Evolutionary conservation across 2,888 invertebrate species (phyloP).

Genomic region (Eristalinus sepulchralis): DNA sequence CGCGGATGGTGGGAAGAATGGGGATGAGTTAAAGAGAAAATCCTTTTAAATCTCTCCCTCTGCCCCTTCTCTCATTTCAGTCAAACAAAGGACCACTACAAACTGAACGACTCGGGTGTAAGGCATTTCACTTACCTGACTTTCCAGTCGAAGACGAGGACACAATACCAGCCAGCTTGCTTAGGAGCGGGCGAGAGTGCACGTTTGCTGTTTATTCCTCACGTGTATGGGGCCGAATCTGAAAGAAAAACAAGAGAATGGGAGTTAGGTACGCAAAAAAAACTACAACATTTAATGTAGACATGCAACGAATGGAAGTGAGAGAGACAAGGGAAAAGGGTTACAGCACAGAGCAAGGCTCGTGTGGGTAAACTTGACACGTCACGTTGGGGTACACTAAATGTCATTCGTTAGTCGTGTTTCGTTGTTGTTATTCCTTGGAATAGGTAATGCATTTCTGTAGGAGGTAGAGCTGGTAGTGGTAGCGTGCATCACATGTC

Average conservation of each 20-base stretch:
- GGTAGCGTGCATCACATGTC: constrained; percentile 14
- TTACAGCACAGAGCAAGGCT: not conserved
- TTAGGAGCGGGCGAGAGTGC: not conserved
- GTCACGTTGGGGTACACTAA: constrained; percentile 18
- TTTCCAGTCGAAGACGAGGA: constrained; percentile 38
- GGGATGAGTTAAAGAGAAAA: not conserved
- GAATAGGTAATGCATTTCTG: constrained; percentile 16
- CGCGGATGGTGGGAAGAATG: not conserved
- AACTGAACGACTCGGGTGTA: not conserved
- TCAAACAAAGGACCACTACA: constrained; percentile 41
- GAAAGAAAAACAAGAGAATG: constrained; percentile 1
- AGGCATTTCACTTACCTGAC: constrained; percentile 53
- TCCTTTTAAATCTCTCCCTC: constrained; percentile 9
- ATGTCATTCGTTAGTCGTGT: not conserved
- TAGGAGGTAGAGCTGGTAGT: not conserved
- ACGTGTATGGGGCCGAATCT: constrained; percentile 31
- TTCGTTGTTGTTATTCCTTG: not conserved
- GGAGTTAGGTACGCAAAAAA: not conserved
- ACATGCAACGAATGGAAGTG: not conserved
- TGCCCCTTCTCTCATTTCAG: constrained; percentile 18
- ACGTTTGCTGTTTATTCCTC: constrained; percentile 3
- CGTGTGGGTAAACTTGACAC: constrained; percentile 3
- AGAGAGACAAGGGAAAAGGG: not conserved
- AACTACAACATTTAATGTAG: constrained; percentile 27
- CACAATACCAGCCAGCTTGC: constrained; percentile 11